Percentiles rank a stretch among this genome's conserved stretches.
These are phyloP conservation scores for Sinella curviseta DNA, from an alignment of 1,140 invertebrate genomes.

Conservation along the genomic window DNA sequence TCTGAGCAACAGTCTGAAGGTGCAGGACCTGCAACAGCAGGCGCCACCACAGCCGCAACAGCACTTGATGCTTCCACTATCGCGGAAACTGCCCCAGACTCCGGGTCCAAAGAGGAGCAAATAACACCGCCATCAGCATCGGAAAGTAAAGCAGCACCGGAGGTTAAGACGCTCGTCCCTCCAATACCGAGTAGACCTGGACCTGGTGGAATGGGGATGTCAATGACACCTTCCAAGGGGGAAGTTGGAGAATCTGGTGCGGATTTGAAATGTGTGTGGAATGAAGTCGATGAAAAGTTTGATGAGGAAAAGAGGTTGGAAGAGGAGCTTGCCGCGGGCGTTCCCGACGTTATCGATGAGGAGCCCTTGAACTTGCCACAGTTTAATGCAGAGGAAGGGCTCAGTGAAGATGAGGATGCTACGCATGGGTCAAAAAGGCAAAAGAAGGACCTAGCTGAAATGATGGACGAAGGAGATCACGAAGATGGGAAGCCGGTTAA, in stretches of 20 bases:
- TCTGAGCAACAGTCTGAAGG: background rate
- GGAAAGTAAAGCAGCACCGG: background rate
- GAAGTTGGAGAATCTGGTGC: background rate
- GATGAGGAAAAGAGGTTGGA: background rate
- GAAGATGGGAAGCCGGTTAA: background rate
- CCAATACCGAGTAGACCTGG: background rate
- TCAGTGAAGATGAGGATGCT: background rate
- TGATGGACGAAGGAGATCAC: too few species aligned
- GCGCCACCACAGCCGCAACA: background rate
- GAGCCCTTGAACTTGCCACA: background rate
- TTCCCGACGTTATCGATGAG: background rate
- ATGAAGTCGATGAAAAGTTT: background rate
- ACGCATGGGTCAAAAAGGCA: background rate
- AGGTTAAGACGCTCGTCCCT: background rate
- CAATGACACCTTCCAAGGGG: background rate
- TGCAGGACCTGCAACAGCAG: background rate
- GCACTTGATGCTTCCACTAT: background rate
- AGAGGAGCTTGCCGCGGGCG: background rate
- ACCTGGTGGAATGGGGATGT: background rate
- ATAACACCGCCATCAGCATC: background rate
- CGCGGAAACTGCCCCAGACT: background rate
- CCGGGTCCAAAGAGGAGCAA: background rate
- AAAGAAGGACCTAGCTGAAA: slow-evolving; percentile 5
- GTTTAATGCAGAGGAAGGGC: background rate
- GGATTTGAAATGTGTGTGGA: slow-evolving; percentile 19